Evolutionary conservation across 2,113 vertebrate genomes (phyloP).

Genomic region (Pseudolaguvia tuberculata): DNA sequence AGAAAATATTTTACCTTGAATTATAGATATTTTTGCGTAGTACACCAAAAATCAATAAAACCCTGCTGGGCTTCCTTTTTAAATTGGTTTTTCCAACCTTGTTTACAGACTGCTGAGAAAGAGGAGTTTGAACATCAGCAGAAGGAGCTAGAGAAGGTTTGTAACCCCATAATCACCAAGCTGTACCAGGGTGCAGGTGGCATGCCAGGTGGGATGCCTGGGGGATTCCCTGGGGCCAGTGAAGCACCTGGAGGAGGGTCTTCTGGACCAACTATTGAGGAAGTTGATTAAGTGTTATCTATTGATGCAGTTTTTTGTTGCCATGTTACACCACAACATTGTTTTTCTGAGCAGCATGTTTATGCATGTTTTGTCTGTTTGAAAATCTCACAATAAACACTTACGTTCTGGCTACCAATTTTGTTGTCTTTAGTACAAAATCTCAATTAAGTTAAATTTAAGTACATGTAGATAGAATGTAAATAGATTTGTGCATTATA

Average conservation of each 20-base stretch:
- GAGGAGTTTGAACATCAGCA: constrained; percentile 93
- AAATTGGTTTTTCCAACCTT: neutral
- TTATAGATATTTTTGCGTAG: no score
- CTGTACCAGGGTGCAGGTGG: constrained; percentile 66
- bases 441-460: neutral
- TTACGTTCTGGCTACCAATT: neutral
- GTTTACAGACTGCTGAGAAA: constrained; percentile 77
- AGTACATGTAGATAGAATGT: neutral
- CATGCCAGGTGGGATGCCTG: constrained; percentile 66
- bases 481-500: neutral
- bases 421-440: neutral
- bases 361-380: constrained; percentile 14
- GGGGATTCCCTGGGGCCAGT: constrained; percentile 61
- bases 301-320: neutral
- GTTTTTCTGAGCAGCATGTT: constrained; percentile 23
- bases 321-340: constrained; percentile 27
- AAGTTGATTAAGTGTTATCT: constrained; percentile 61
- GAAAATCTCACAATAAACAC: constrained; percentile 7
- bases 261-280: constrained; percentile 70
- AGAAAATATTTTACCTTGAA: neutral
- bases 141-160: constrained; percentile 82
- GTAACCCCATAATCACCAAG: constrained; percentile 70
- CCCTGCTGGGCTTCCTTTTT: neutral
- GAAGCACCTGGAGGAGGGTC: constrained; percentile 55
- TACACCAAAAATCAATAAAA: neutral